Percentiles rank a stretch among this genome's conserved stretches.
Evolutionary conservation across 2,113 vertebrate species (phyloP).

Genomic region (Leptocoma aspasia): DNA sequence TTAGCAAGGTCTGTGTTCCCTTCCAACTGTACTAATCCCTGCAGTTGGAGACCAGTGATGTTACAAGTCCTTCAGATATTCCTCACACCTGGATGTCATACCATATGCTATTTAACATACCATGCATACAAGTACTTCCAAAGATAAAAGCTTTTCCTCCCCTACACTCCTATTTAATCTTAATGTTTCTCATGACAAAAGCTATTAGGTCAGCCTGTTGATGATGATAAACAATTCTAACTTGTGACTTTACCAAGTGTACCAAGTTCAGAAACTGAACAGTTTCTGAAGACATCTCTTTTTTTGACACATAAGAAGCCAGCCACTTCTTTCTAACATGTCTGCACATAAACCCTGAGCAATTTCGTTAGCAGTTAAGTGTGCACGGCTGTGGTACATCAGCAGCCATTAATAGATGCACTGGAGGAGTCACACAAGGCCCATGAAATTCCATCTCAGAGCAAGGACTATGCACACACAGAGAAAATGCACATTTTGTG

Average conservation of each 20-base stretch:
- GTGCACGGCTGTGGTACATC: neutral
- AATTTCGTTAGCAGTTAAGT: neutral
- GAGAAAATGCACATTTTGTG: neutral
- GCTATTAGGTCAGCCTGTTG: neutral
- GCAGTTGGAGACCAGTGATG: neutral
- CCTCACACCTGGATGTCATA: neutral
- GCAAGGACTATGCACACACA: neutral
- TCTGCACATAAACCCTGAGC: neutral
- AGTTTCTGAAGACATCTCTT: neutral
- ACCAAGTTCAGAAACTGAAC: too few relatives aligned
- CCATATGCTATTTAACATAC: neutral
- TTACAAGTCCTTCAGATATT: neutral
- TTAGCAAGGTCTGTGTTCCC: neutral
- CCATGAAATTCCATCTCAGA: neutral
- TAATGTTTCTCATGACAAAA: neutral
- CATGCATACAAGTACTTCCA: neutral
- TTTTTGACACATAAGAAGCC: neutral
- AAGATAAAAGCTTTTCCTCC: neutral
- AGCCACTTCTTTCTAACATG: neutral
- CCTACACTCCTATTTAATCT: neutral
- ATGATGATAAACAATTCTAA: neutral
- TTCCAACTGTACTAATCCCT: neutral
- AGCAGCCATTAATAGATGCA: neutral
- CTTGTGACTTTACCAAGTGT: neutral
- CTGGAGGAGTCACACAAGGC: neutral